A percentile compares a stretch with the other conserved stretches of the same genome.
These are phyloP conservation scores for Salvelinus alpinus DNA, from an alignment of 2,113 vertebrate species.

Conservation along the genomic window DNA sequence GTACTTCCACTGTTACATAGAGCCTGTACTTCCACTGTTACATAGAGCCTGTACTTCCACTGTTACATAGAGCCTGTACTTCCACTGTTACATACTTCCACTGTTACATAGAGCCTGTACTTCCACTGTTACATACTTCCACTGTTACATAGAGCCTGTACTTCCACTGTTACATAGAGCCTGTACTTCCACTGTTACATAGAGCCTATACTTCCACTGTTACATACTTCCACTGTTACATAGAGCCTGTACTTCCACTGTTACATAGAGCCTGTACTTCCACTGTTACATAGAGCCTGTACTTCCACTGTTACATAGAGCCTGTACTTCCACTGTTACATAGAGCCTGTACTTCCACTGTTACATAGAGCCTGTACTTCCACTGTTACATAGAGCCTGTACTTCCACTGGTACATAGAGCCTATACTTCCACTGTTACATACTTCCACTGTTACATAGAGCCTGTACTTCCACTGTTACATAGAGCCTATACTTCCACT, in stretches of 20 bases:
- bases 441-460: background rate
- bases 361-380: slow-evolving; percentile 18
- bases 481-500: too few species aligned
- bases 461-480: background rate
- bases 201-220: slow-evolving; percentile 6
- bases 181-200: slow-evolving; percentile 12
- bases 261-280: slow-evolving; percentile 19
- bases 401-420: slow-evolving; percentile 9
- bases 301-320: slow-evolving; percentile 9
- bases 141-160: slow-evolving; percentile 19
- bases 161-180: slow-evolving; percentile 9
- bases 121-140: slow-evolving; percentile 4
- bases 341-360: background rate
- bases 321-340: slow-evolving; percentile 10
- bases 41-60: background rate
- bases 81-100: background rate
- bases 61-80: slow-evolving; percentile 19
- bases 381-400: slow-evolving; percentile 18
- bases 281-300: slow-evolving; percentile 21
- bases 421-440: slow-evolving; percentile 6
- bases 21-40: slow-evolving; percentile 10
- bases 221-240: slow-evolving; percentile 17
- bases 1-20: slow-evolving; percentile 9
- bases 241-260: background rate
- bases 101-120: slow-evolving; percentile 17